These are phyloP conservation scores for Aphelocoma californica DNA, from an alignment of 2,797 vertebrate genomes.

Conservation along the genomic window DNA sequence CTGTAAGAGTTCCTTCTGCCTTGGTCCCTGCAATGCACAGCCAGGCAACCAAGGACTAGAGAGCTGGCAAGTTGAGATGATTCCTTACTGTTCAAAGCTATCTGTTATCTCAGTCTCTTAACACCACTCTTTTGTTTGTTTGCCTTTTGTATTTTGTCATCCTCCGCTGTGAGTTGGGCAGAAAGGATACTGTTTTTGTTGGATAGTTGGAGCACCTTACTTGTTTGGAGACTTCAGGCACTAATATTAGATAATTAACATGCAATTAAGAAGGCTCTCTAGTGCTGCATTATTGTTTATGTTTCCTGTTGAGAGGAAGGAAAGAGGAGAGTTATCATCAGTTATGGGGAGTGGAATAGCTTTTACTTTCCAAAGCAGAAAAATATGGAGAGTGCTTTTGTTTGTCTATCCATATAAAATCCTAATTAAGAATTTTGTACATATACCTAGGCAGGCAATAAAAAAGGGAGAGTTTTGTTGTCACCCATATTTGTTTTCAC, in stretches of 20 bases:
- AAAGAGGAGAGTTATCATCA: not conserved
- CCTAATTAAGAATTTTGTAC: not conserved
- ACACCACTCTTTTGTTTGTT: not conserved
- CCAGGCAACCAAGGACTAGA: conserved; percentile 44
- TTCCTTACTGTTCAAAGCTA: conserved; percentile 27
- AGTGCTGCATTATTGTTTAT: not conserved
- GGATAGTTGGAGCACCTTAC: not conserved
- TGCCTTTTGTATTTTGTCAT: not conserved
- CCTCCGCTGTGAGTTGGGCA: not conserved
- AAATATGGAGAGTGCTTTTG: not conserved
- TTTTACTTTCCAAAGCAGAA: not conserved
- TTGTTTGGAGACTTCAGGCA: not conserved
- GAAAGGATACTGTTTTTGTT: not conserved
- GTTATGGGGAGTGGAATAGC: not conserved
- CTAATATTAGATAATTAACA: not conserved
- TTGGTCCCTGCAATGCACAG: conserved; percentile 32
- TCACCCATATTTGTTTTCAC: not conserved
- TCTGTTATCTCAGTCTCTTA: not conserved
- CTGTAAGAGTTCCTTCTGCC: conserved; percentile 39
- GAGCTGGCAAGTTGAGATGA: conserved; percentile 40
- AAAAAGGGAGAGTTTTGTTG: not conserved
- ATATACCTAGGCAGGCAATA: not conserved
- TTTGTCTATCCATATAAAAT: not conserved
- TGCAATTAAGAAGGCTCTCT: not conserved
- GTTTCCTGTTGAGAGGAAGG: not conserved